Evolutionary conservation across 2,888 invertebrate species (phyloP).

Genomic region (Epsilonema sp.): DNA sequence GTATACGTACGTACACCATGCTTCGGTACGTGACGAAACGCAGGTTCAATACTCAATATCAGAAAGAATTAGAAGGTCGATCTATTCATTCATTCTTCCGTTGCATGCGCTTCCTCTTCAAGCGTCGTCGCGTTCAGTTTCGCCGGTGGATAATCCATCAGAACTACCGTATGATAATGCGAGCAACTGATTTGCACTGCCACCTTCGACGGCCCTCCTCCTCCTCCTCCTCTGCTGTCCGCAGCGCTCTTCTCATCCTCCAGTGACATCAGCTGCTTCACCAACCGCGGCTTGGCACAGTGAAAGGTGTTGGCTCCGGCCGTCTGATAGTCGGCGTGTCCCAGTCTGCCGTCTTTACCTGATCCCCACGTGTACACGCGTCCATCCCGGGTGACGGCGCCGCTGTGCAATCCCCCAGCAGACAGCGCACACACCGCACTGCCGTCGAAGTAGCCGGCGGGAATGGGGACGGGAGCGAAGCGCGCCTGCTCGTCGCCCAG

Average conservation of each 20-base stretch:
- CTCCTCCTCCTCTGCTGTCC: no score
- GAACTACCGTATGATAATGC: slow-evolving; percentile 5
- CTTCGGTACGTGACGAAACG: no score
- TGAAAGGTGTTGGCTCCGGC: no score
- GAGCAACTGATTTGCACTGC: slow-evolving; percentile 5
- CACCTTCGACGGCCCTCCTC: no score
- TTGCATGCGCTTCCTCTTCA: no score
- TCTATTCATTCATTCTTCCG: no score
- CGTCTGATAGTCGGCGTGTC: slow-evolving; percentile 1
- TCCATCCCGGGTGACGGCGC: slow-evolving; percentile 40
- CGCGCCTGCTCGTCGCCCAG: slow-evolving; percentile 32
- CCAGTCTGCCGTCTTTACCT: slow-evolving; percentile 25
- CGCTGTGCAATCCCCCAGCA: slow-evolving; percentile 41
- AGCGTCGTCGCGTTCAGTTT: no score
- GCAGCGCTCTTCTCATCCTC: not conserved
- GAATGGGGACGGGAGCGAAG: slow-evolving; percentile 2
- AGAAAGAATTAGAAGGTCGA: no score
- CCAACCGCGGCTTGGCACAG: not conserved
- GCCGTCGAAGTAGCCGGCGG: not conserved
- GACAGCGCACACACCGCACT: slow-evolving; percentile 26
- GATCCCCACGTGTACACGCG: slow-evolving; percentile 42
- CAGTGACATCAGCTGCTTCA: not conserved
- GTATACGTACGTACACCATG: no score
- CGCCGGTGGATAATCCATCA: slow-evolving; percentile 4
- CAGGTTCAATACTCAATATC: no score